Conservation (phyloP, 2,888 invertebrate genomes). For the Tenthredo livida region DNA sequence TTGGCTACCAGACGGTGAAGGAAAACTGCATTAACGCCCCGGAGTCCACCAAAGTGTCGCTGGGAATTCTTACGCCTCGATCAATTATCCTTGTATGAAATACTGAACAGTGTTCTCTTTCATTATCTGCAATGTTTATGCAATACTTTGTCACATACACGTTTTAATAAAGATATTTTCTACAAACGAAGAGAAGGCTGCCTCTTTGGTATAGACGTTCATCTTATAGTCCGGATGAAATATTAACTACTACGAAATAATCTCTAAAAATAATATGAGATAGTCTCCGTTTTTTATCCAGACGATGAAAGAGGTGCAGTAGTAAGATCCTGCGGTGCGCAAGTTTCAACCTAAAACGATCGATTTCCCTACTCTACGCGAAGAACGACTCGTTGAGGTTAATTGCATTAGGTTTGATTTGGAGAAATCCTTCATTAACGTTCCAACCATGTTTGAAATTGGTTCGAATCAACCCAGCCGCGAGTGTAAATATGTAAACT, state of each 20-base stretch:
- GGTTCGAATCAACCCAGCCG: background rate
- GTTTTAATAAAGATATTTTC: background rate
- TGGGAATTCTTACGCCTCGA: background rate
- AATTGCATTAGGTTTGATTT: background rate
- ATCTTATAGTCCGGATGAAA: background rate
- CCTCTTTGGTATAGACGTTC: background rate
- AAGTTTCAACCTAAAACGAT: background rate
- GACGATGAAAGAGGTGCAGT: background rate
- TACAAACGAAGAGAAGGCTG: background rate
- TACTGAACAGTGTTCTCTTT: too few relatives aligned
- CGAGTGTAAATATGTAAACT: background rate
- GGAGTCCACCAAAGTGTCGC: background rate
- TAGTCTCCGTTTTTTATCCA: background rate
- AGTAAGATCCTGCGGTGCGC: background rate
- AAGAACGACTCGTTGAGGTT: background rate
- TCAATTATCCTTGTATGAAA: background rate
- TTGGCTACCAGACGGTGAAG: constrained; percentile 11
- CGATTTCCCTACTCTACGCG: background rate
- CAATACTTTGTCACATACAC: background rate
- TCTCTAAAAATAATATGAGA: background rate
- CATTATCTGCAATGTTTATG: too few relatives aligned
- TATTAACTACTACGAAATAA: background rate
- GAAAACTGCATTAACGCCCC: background rate
- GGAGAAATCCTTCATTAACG: background rate
- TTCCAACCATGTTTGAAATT: background rate